Evolutionary conservation across 2,888 invertebrate species (phyloP), one percentile per base, ranked within the genome.

Genomic region (Cyrtodaria siliqua): DNA sequence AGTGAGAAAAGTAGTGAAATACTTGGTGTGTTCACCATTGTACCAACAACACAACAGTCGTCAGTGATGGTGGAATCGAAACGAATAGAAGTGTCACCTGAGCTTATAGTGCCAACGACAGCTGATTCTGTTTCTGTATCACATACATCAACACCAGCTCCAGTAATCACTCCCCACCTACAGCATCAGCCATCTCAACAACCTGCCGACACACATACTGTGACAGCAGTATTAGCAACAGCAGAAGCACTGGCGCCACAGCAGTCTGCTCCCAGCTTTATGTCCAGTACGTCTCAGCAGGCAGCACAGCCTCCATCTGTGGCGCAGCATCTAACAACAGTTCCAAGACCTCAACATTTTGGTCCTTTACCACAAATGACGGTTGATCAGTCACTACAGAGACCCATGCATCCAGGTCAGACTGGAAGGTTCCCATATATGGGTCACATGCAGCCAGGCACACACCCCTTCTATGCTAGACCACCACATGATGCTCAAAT

Each of bases 301-400:
- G 18, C 47, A 47, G 20, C 8, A 47, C 47, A 9, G 47, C 6
- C 16, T 9, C 47, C 47, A 47, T 4, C 53, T 18, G 40, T 50
- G 16, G 47, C 53, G 9, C 55, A 50, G 2, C 70, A 61, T 16
- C 18, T 80, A 0, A 73, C 76, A 40, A 18, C 67, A 14, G 70
- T 80, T 14, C 80, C 80, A 26, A 73, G 63, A 47, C 80, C 76
- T 23, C 71, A 79, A 60, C 69, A 77, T 33, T 77, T 68, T 69
- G 69, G 63, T 8, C 70, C 70, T 20, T 40, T 79, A 12, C 70
- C 62, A 2, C 44, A 42, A n/a, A 20, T 66, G 4, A 52, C 63
- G 50, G 62, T 56, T 2, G 63, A 72, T 4, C n/a, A n/a, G n/a
- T 40, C 29, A 27, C 8, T 67, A 33, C 49, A 44, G 12, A 57